Evolutionary conservation across 1,140 invertebrate species (phyloP).

Genomic region (Zaprionus camerounensis): DNA sequence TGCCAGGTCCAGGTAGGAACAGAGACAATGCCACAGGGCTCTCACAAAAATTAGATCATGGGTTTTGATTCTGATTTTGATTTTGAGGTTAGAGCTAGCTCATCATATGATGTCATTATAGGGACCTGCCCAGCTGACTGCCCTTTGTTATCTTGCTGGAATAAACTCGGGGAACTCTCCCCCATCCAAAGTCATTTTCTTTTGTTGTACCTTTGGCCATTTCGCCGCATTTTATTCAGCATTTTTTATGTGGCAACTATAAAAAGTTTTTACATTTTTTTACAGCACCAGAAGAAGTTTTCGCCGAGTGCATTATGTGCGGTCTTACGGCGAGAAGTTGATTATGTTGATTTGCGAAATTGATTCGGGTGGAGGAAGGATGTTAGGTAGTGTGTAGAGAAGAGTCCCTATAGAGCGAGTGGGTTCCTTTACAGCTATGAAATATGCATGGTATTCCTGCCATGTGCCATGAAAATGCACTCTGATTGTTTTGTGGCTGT

Average conservation of each 20-base stretch:
- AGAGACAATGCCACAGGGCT: slow-evolving; percentile 37
- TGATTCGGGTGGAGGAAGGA: slow-evolving; percentile 54
- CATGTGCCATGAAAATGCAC: slow-evolving; percentile 56
- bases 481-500: slow-evolving; percentile 58
- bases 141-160: slow-evolving; percentile 34
- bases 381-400: neutral
- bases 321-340: slow-evolving; percentile 75
- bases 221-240: slow-evolving; percentile 73
- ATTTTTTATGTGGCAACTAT: slow-evolving; percentile 77
- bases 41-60: slow-evolving; percentile 78
- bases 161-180: neutral
- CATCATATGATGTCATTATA: slow-evolving; percentile 68
- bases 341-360: slow-evolving; percentile 82
- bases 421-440: slow-evolving; percentile 32
- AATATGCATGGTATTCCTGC: slow-evolving; percentile 60
- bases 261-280: slow-evolving; percentile 83
- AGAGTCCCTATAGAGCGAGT: neutral
- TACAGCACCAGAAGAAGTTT: slow-evolving; percentile 72
- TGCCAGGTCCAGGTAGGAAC: neutral
- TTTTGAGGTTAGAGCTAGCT: slow-evolving; percentile 48
- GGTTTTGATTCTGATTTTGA: slow-evolving; percentile 58
- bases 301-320: slow-evolving; percentile 75
- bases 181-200: slow-evolving; percentile 47
- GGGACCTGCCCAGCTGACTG: slow-evolving; percentile 55
- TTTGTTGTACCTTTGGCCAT: slow-evolving; percentile 68